phyloP scores from a whole-genome alignment of 2,888 invertebrate genomes.

The Nemapogon koenigi region DNA sequence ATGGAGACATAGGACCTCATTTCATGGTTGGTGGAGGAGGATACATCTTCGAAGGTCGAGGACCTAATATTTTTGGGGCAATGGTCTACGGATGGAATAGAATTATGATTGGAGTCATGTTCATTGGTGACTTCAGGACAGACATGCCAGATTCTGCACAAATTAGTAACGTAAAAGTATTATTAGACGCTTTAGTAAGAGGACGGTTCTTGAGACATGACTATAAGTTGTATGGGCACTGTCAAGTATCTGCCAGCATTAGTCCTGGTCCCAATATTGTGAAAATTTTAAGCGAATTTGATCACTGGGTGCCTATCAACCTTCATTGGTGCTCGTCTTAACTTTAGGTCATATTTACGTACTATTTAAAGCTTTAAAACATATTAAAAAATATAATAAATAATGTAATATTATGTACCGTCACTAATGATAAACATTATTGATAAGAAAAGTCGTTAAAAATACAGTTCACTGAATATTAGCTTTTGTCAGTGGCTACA shows the following conservation, averaged over 20 bases:
- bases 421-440: no score
- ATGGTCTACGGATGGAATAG: conserved; percentile 34
- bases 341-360: no score
- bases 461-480: no score
- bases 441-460: no score
- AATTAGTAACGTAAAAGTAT: conserved; percentile 29
- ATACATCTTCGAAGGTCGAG: conserved; percentile 43
- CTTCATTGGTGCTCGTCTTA: conserved; percentile 3
- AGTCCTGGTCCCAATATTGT: conserved; percentile 35
- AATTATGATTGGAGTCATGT: conserved; percentile 37
- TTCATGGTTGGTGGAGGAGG: conserved; percentile 42
- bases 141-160: conserved; percentile 26
- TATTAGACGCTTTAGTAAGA: conserved; percentile 29
- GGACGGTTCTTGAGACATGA: conserved; percentile 26
- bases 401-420: no score
- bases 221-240: conserved; percentile 34
- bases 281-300: conserved; percentile 23
- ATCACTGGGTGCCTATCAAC: conserved; percentile 32
- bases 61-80: conserved; percentile 36
- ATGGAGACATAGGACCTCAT: conserved; percentile 42
- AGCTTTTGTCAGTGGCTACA: no score
- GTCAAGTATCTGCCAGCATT: conserved; percentile 30
- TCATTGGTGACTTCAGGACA: conserved; percentile 36
- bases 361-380: no score
- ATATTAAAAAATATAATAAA: no score